Percentiles rank a stretch among this genome's conserved stretches.
Evolutionary conservation across 2,113 vertebrate genomes (phyloP).

Genomic region (Cephalopterus ornatus): DNA sequence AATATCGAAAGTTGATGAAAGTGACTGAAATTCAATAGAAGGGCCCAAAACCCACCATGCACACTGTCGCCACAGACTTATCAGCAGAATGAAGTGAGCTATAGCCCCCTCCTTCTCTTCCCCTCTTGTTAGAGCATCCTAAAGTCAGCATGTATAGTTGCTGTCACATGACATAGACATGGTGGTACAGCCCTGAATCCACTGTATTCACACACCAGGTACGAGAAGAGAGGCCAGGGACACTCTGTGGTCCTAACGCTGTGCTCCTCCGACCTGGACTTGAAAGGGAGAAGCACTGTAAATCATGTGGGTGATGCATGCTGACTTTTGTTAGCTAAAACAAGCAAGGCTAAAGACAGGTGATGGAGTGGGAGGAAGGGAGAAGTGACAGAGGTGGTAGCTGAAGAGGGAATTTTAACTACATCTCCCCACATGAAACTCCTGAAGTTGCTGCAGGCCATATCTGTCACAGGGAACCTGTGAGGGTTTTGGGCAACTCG

Average conservation of each 20-base stretch:
- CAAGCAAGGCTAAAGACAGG: not conserved
- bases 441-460: not conserved
- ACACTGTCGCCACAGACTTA: not conserved
- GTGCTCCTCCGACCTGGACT: not conserved
- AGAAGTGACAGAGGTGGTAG: not conserved
- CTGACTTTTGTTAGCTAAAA: not conserved
- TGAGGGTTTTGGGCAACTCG: not conserved
- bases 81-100: not conserved
- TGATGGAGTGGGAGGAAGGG: not conserved
- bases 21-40: not conserved
- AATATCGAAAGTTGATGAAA: not conserved
- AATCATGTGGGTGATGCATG: not conserved
- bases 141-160: not conserved
- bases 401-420: not conserved
- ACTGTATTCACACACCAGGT: not conserved
- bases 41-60: not conserved
- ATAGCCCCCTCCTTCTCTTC: not conserved
- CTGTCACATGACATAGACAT: accelerated
- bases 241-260: not conserved
- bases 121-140: not conserved
- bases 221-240: not conserved
- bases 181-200: not conserved
- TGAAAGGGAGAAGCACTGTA: not conserved
- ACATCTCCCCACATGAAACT: not conserved
- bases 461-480: not conserved